phyloP scores from a whole-genome alignment of 2,888 invertebrate species.

The Eupithecia insigniata region DNA sequence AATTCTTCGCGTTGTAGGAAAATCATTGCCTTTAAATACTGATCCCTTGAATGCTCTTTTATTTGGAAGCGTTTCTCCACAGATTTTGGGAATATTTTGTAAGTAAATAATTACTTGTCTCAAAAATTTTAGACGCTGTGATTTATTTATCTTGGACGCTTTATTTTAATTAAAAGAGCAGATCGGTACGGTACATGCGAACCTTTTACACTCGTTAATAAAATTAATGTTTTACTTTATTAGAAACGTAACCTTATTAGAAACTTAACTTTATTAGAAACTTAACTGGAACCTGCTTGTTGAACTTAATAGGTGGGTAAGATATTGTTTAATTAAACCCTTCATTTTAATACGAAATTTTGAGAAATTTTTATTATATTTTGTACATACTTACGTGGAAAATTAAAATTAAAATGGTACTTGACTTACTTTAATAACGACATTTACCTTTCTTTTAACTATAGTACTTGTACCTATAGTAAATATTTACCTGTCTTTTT shows the following conservation, averaged over 20 bases:
- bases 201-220: not conserved
- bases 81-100: not conserved
- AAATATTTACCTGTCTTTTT: too few relatives aligned
- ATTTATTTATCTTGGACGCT: not conserved
- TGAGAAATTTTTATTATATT: not conserved
- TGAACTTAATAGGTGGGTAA: not conserved
- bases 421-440: too few relatives aligned
- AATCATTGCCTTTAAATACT: slow-evolving; percentile 3
- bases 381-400: too few relatives aligned
- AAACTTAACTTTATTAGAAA: not conserved
- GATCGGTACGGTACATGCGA: not conserved
- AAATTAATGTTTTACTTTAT: not conserved
- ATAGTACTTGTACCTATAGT: too few relatives aligned
- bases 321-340: not conserved
- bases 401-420: too few relatives aligned
- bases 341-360: not conserved
- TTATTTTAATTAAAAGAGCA: not conserved
- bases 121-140: not conserved
- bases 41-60: slow-evolving; percentile 4
- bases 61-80: not conserved
- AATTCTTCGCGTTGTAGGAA: slow-evolving; percentile 25
- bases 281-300: not conserved
- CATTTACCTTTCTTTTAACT: too few relatives aligned
- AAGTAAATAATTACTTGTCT: not conserved
- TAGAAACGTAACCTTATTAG: not conserved